These are phyloP conservation scores for Myotis myotis DNA, from an alignment of 2,797 vertebrate species.

Conservation along the genomic window DNA sequence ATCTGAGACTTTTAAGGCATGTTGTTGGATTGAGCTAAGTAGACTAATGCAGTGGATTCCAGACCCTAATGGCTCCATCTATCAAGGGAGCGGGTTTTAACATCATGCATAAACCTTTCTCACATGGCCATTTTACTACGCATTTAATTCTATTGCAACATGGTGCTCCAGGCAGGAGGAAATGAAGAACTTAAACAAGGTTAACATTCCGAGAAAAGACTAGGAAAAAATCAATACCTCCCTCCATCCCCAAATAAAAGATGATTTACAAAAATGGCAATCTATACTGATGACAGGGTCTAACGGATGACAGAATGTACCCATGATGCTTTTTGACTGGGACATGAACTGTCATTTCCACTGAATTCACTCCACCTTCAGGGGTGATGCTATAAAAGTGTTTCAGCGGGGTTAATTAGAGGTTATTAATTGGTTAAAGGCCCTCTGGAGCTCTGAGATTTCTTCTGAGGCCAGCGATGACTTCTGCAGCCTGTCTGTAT, in stretches of 20 bases:
- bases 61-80: constrained; percentile 85
- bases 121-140: constrained; percentile 80
- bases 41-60: constrained; percentile 78
- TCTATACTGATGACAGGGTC: constrained; percentile 39
- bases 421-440: constrained; percentile 2
- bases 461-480: background rate
- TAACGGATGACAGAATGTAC: constrained; percentile 9
- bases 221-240: constrained; percentile 68
- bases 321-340: constrained; percentile 12
- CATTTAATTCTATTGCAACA: constrained; percentile 82
- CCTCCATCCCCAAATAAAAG: constrained; percentile 67
- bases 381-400: constrained; percentile 11
- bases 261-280: constrained; percentile 72
- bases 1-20: constrained; percentile 82
- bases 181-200: constrained; percentile 81
- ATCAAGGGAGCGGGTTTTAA: constrained; percentile 84
- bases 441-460: background rate
- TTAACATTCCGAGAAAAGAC: constrained; percentile 79
- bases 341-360: constrained; percentile 71
- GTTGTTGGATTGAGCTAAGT: constrained; percentile 78
- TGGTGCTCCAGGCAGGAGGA: constrained; percentile 80
- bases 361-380: constrained; percentile 56
- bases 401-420: constrained; percentile 11
- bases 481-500: background rate
- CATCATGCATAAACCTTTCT: constrained; percentile 84